Evolutionary conservation across 2,888 invertebrate species (phyloP).

Genomic region (Himalopsyche anomala): DNA sequence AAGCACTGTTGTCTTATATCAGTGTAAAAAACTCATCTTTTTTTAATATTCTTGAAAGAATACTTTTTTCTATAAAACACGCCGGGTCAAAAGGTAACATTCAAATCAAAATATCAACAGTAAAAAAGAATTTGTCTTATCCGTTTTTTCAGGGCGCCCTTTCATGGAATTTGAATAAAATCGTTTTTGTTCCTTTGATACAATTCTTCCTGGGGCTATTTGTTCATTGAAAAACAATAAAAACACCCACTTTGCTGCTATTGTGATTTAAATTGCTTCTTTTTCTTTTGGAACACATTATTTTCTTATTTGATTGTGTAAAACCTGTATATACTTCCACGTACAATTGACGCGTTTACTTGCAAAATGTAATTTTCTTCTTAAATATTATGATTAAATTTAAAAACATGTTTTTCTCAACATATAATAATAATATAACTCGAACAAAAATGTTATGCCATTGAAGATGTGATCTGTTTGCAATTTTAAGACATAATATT

Average conservation of each 20-base stretch:
- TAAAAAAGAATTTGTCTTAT: slow-evolving; percentile 3
- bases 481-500: too few relatives aligned
- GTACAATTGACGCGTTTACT: too few relatives aligned
- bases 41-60: background rate
- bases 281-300: background rate
- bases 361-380: too few relatives aligned
- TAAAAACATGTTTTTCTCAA: too few relatives aligned
- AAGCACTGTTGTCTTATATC: too few relatives aligned
- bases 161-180: slow-evolving; percentile 13
- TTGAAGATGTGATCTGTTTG: too few relatives aligned
- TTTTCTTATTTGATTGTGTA: background rate
- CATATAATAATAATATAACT: too few relatives aligned
- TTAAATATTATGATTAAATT: too few relatives aligned
- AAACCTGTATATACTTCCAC: background rate
- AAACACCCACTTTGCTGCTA: background rate
- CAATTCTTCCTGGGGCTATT: background rate
- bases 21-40: too few relatives aligned
- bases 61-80: background rate
- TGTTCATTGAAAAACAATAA: slow-evolving; percentile 30
- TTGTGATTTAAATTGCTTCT: background rate
- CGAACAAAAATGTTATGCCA: too few relatives aligned
- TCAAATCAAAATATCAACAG: slow-evolving; percentile 16
- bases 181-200: slow-evolving; percentile 7
- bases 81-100: slow-evolving; percentile 17
- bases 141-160: background rate